These are phyloP conservation scores for Taenaris catops DNA, from an alignment of 2,888 invertebrate species.

Conservation along the genomic window DNA sequence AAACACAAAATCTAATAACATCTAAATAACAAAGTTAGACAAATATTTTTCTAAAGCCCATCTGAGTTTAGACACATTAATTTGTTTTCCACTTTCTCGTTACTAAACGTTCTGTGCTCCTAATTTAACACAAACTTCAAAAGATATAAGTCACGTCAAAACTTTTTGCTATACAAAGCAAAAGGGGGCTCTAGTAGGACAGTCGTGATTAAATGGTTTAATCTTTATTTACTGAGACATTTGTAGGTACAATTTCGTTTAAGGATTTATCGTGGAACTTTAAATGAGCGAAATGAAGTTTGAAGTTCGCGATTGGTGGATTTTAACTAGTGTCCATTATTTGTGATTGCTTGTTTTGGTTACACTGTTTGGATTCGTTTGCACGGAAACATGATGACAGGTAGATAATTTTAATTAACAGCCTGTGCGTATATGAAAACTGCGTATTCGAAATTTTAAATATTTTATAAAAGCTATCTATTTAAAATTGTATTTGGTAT, in stretches of 20 bases:
- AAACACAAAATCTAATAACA: constrained; percentile 1
- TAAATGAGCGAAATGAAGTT: constrained; percentile 50
- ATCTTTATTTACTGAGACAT: constrained; percentile 70
- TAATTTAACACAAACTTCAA: constrained; percentile 43
- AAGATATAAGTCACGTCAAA: constrained; percentile 67
- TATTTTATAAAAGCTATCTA: no score
- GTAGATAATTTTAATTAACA: no score
- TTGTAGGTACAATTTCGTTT: constrained; percentile 58
- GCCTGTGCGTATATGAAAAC: no score
- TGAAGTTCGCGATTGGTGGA: constrained; percentile 13
- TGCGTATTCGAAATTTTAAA: no score
- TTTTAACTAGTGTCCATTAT: constrained; percentile 20
- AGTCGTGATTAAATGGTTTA: constrained; percentile 72
- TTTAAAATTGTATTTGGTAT: no score
- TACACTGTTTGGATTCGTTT: constrained; percentile 5
- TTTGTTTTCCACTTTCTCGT: constrained; percentile 30
- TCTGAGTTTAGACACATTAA: constrained; percentile 25
- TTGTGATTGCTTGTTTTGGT: constrained; percentile 13
- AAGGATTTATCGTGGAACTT: constrained; percentile 64
- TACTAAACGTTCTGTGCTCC: constrained; percentile 28
- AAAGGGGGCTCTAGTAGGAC: constrained; percentile 37
- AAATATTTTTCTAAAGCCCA: constrained; percentile 22
- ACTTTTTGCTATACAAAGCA: constrained; percentile 56
- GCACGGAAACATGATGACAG: no score
- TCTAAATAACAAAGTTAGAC: constrained; percentile 13